Conservation (phyloP, 2,113 vertebrate species). For the Aegypius monachus region DNA sequence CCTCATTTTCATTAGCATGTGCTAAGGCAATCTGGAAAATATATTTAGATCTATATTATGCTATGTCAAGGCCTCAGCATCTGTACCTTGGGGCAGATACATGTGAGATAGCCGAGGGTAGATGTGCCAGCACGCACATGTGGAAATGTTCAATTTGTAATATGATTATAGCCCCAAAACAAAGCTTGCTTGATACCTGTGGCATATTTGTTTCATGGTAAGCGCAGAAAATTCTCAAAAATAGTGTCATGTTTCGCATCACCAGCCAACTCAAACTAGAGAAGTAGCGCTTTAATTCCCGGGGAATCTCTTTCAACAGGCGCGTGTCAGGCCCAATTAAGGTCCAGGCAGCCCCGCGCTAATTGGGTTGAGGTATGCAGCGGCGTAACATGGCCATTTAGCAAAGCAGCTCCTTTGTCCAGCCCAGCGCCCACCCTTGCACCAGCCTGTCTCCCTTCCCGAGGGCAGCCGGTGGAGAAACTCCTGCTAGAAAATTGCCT, state of each 20-base stretch:
- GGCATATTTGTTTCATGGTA: constrained; percentile 72
- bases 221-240: constrained; percentile 66
- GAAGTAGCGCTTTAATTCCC: constrained; percentile 72
- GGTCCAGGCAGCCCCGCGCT: constrained; percentile 54
- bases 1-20: constrained; percentile 51
- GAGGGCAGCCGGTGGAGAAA: rapidly evolving
- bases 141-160: constrained; percentile 83
- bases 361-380: constrained; percentile 73
- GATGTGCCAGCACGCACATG: constrained; percentile 75
- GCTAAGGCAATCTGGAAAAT: constrained; percentile 61
- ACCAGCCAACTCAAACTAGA: constrained; percentile 75
- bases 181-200: constrained; percentile 78
- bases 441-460: background rate
- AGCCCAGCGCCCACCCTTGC: constrained; percentile 30
- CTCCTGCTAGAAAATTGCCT: background rate
- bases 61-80: constrained; percentile 43
- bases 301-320: constrained; percentile 76
- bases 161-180: constrained; percentile 73
- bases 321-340: constrained; percentile 76
- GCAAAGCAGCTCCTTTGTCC: constrained; percentile 63
- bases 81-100: constrained; percentile 59
- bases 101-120: constrained; percentile 56
- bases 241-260: constrained; percentile 72
- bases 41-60: constrained; percentile 35
- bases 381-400: constrained; percentile 56